Base-by-base conservation (phyloP, 2,888 invertebrate species). In the Machimus rusticus region DNA sequence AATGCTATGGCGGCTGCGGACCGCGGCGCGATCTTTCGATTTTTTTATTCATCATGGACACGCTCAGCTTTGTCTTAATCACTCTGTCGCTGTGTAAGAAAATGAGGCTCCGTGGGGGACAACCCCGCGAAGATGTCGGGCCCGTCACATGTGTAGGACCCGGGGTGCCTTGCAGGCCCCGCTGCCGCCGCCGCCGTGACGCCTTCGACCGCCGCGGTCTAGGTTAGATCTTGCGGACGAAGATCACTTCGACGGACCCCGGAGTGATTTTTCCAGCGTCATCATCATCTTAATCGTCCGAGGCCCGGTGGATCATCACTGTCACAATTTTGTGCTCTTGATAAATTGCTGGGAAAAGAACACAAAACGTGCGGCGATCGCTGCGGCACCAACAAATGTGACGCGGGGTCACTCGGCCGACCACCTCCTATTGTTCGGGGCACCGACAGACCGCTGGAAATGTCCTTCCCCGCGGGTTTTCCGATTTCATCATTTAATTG, bases 41-140 rank as follows among this genome's bases (percentile, higher is more conserved):
- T 43, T 85, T 57, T 51, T 82, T n/a, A 23, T 46, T 19, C 77
- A 31, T 28, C 85, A 16, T 85, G 77, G 77, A 86, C 77, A 77
- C 76, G 82, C 77, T 55, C 86, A 86, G 76, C 77, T 86, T 86
- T 86, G 86, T 86, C 77, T 86, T 86, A 86, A 86, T 86, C 86
- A 86, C 16, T 51, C 76, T 86, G 77, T 86, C 86, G 86, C 77
- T 86, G 55, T 55, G 37, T 55, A 55, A 77, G 46, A 76, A 86
- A 77, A 86, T 86, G 86, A 86, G 51, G 23, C 86, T 34, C 86
- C 51, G 86, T 86, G 86, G 86, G 86, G 77, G 76, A 86, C 74
- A 55, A 77, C 34, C 74, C 55, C 19, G n/a, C 37, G 34, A 14
- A 19, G 86, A 77, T 51, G 51, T 77, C 39, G 76, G 51, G 39